phyloP scores from a whole-genome alignment of 2,113 vertebrate species.

The Corvus cornix region DNA sequence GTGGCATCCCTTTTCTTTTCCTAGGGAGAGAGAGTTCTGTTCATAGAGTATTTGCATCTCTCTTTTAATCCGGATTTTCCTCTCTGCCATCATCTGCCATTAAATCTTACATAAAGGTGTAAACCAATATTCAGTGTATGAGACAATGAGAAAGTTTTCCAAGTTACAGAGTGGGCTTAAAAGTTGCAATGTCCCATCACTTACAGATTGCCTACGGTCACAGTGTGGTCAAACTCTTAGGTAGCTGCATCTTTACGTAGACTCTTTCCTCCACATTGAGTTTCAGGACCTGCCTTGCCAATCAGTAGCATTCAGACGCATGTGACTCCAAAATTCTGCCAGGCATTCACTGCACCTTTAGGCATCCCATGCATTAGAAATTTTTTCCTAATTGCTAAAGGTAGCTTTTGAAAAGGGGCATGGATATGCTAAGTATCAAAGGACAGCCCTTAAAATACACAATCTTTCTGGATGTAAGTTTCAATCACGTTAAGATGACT shows the following conservation, averaged over 20 bases:
- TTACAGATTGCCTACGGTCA: background rate
- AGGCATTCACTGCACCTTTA: background rate
- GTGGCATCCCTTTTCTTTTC: background rate
- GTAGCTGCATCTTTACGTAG: background rate
- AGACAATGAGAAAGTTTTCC: background rate
- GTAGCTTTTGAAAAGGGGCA: background rate
- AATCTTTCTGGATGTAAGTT: background rate
- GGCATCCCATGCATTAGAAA: background rate
- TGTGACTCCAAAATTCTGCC: background rate
- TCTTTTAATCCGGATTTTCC: background rate
- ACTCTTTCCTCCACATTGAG: fast-evolving
- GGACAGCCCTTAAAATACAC: background rate
- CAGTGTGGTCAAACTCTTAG: background rate
- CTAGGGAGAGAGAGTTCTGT: background rate
- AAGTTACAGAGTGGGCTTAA: background rate
- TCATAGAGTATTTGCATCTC: background rate
- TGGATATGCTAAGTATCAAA: background rate
- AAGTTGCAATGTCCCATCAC: background rate
- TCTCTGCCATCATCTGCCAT: background rate
- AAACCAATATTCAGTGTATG: background rate
- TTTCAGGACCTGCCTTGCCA: background rate
- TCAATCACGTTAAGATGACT: background rate
- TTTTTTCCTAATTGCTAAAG: background rate
- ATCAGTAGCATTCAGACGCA: background rate
- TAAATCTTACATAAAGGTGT: background rate